phyloP scores from a whole-genome alignment of 2,113 vertebrate species.

The Sisor rabdophorus region DNA sequence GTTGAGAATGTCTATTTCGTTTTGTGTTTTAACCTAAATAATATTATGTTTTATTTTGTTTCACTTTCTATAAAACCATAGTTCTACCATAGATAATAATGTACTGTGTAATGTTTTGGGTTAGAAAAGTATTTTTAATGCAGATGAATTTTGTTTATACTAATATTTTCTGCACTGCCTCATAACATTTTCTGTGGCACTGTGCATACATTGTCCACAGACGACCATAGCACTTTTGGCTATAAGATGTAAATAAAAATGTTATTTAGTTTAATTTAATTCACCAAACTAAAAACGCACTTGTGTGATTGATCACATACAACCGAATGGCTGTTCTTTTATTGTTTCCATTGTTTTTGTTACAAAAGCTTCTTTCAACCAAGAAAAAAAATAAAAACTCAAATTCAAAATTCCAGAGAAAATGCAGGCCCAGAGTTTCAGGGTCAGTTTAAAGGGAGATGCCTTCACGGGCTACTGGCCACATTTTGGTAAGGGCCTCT shows the following conservation, averaged over 20 bases:
- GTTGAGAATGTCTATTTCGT: background rate
- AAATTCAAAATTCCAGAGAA: constrained; percentile 69
- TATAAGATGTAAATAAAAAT: background rate
- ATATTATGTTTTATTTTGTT: background rate
- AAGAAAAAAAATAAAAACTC: constrained; percentile 63
- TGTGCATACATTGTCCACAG: background rate
- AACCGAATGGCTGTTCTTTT: constrained; percentile 67
- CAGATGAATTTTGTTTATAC: too few species aligned
- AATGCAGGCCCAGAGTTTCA: constrained; percentile 74
- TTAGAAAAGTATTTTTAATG: background rate
- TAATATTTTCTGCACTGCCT: background rate
- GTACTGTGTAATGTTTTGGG: background rate
- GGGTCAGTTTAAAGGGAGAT: constrained; percentile 69
- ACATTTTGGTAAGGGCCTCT: constrained; percentile 78
- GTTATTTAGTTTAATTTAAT: background rate
- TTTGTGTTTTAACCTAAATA: background rate
- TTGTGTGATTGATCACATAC: constrained; percentile 81
- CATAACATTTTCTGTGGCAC: background rate
- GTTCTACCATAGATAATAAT: background rate
- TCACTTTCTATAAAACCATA: background rate
- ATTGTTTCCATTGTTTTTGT: constrained; percentile 67
- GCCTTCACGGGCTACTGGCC: constrained; percentile 95
- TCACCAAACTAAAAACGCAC: constrained; percentile 71
- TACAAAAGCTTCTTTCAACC: constrained; percentile 64
- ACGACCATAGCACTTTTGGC: constrained; percentile 7